Evolutionary conservation across 1,140 invertebrate species (phyloP).

Genomic region (Paraescarpia echinospica): DNA sequence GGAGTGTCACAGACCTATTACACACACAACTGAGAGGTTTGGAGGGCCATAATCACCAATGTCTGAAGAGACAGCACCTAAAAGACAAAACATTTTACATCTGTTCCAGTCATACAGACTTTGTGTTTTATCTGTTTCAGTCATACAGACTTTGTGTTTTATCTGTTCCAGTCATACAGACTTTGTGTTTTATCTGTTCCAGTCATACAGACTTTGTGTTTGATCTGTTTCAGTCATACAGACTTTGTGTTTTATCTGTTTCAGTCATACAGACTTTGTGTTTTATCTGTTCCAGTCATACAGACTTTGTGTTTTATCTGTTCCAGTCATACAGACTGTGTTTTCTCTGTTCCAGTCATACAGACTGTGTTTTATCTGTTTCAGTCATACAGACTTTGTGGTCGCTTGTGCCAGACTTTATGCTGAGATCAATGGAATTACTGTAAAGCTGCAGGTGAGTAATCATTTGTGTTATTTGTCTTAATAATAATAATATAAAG

Average conservation of each 20-base stretch:
- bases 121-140: background rate
- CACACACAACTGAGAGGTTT: too few species aligned
- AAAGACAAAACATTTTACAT: too few species aligned
- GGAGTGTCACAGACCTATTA: too few species aligned
- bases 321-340: background rate
- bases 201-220: conserved; percentile 41
- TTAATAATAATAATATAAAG: background rate
- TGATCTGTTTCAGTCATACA: too few species aligned
- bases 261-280: conserved; percentile 8
- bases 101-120: too few species aligned
- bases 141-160: too few species aligned
- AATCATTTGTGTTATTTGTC: background rate
- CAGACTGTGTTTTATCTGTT: background rate
- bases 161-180: background rate
- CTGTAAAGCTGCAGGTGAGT: background rate
- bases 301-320: background rate
- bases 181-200: background rate
- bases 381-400: conserved; percentile 49
- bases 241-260: background rate
- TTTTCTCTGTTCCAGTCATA: conserved; percentile 31
- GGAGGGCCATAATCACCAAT: too few species aligned
- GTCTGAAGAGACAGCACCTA: too few species aligned
- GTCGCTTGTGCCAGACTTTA: conserved; percentile 45
- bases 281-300: background rate
- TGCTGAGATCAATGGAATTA: conserved; percentile 38